Percentiles rank a stretch among this genome's conserved stretches.
These are phyloP conservation scores for Rhinoraja longicauda DNA, from an alignment of 2,797 vertebrate genomes.

Conservation along the genomic window DNA sequence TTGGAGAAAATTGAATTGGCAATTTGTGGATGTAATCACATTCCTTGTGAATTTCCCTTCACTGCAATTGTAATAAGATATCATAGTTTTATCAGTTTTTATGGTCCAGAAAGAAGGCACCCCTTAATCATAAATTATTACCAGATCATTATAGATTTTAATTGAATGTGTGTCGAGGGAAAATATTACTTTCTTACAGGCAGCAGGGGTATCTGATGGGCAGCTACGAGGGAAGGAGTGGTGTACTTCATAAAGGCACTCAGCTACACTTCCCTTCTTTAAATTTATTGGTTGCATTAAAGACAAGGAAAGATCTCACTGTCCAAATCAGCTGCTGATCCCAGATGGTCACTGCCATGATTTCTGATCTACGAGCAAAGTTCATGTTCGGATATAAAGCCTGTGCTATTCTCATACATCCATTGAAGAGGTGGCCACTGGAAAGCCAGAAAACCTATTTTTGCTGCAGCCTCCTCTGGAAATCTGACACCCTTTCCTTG, in stretches of 20 bases:
- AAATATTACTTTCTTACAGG: background rate
- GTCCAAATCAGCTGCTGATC: too few relatives aligned
- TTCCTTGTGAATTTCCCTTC: background rate
- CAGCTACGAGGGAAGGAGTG: too few relatives aligned
- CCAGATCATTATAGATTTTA: background rate
- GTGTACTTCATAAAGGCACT: background rate
- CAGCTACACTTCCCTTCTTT: background rate
- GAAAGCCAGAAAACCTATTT: background rate
- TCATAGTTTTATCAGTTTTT: background rate
- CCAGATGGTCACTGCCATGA: background rate
- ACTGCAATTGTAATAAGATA: background rate
- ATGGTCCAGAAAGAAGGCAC: background rate
- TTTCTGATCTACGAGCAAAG: background rate
- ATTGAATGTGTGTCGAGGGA: background rate
- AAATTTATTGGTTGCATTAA: background rate
- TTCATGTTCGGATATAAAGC: background rate
- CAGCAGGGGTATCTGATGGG: too few relatives aligned
- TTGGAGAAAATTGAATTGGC: background rate
- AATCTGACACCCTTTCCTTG: background rate
- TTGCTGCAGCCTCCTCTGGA: background rate
- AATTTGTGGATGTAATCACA: background rate
- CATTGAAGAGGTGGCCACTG: background rate
- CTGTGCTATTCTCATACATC: background rate
- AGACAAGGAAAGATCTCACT: too few relatives aligned
- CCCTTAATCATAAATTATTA: background rate